Conservation (phyloP, 2,888 invertebrate species). For the Thysanoteuthis rhombus region DNA sequence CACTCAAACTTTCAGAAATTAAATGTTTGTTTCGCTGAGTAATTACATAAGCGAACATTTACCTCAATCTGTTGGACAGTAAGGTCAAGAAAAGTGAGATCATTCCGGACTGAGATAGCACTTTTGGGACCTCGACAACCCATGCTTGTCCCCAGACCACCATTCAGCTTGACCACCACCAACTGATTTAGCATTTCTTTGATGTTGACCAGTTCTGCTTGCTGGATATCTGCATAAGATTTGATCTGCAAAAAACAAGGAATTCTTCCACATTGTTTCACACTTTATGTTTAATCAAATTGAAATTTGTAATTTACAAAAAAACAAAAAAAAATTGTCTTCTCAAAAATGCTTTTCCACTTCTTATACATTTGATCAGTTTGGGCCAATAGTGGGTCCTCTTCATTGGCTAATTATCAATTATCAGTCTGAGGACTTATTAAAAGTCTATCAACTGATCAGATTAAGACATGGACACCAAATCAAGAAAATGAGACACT, state of each 20-base stretch:
- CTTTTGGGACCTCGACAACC: conserved; percentile 69
- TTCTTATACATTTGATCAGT: too few relatives aligned
- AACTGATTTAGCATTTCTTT: conserved; percentile 63
- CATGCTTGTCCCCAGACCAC: conserved; percentile 69
- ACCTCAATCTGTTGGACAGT: conserved; percentile 69
- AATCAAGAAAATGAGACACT: too few relatives aligned
- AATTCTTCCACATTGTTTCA: background rate
- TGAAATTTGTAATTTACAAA: background rate
- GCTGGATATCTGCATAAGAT: conserved; percentile 49
- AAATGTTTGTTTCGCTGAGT: background rate
- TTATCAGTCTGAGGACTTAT: too few relatives aligned
- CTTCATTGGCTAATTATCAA: too few relatives aligned
- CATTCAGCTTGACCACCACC: conserved; percentile 68
- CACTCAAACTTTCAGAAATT: background rate
- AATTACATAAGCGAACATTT: conserved; percentile 28
- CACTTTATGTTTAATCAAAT: background rate
- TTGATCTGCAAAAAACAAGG: conserved; percentile 45
- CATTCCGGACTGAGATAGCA: conserved; percentile 67
- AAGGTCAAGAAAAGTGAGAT: conserved; percentile 68
- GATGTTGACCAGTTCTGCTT: conserved; percentile 42
- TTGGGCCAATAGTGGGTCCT: too few relatives aligned
- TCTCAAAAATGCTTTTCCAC: too few relatives aligned
- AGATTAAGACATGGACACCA: too few relatives aligned
- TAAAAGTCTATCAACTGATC: too few relatives aligned
- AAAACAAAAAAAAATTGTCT: background rate